Evolutionary conservation across 2,888 invertebrate genomes (phyloP).

Genomic region (Apomyelois bistriatella): DNA sequence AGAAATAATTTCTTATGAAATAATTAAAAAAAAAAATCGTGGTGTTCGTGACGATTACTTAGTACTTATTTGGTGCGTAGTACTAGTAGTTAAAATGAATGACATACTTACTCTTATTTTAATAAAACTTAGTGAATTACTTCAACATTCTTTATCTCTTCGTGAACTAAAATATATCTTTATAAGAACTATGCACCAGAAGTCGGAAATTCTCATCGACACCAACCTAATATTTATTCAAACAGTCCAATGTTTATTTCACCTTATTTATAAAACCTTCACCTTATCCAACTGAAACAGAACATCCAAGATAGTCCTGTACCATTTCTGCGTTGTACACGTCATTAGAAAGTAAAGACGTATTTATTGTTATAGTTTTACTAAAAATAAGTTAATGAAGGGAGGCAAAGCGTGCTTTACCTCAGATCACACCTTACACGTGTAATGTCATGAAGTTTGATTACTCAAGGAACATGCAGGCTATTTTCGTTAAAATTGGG

Average conservation of each 20-base stretch:
- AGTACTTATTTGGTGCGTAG: too few species aligned
- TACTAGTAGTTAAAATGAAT: too few species aligned
- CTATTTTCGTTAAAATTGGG: conserved; percentile 55
- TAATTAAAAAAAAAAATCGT: too few species aligned
- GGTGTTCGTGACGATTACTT: too few species aligned
- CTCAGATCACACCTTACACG: conserved; percentile 69
- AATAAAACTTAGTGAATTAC: not conserved
- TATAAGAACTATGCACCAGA: not conserved
- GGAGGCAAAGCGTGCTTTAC: conserved; percentile 55
- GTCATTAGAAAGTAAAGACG: conserved; percentile 49
- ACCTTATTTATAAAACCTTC: conserved; percentile 14
- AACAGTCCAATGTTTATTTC: conserved; percentile 8
- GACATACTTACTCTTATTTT: too few species aligned
- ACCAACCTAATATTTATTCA: conserved; percentile 6
- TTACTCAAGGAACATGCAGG: conserved; percentile 50
- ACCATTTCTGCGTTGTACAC: conserved; percentile 35
- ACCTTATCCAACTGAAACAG: conserved; percentile 5
- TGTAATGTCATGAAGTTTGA: conserved; percentile 67
- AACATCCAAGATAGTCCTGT: not conserved
- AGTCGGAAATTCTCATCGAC: not conserved
- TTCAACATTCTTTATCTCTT: not conserved
- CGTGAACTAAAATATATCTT: not conserved
- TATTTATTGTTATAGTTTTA: conserved; percentile 54
- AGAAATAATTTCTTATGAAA: too few species aligned
- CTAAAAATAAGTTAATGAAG: conserved; percentile 65